Evolutionary conservation across 2,113 vertebrate species (phyloP).

Genomic region (Scophthalmus maximus): DNA sequence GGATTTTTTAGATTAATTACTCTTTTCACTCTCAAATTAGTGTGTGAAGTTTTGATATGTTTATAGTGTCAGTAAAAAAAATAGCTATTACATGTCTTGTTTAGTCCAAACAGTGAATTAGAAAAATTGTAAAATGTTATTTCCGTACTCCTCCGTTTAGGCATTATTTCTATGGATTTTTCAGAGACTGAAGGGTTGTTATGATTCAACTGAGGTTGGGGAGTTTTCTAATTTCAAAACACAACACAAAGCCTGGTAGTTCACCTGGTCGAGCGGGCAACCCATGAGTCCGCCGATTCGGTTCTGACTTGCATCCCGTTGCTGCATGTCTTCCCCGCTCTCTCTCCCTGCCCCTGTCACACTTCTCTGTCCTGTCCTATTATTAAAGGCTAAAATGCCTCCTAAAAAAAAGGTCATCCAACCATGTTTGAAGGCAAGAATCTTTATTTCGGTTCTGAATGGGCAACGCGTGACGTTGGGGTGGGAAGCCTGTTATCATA

Average conservation of each 20-base stretch:
- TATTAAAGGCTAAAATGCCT: too few species aligned
- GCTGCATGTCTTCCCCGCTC: too few species aligned
- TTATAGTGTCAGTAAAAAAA: conserved; percentile 2
- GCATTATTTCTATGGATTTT: conserved; percentile 6
- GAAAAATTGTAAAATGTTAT: too few species aligned
- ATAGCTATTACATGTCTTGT: not conserved
- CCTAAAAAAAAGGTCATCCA: too few species aligned
- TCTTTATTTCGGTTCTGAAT: not conserved
- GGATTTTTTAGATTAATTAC: conserved; percentile 51
- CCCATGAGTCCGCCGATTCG: too few species aligned
- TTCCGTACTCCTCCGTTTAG: not conserved
- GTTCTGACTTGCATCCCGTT: too few species aligned
- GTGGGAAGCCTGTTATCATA: not conserved
- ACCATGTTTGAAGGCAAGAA: not conserved
- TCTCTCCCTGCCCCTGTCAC: too few species aligned
- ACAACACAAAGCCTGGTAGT: too few species aligned
- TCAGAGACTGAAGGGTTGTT: not conserved
- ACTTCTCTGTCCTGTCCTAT: too few species aligned
- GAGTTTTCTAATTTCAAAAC: not conserved
- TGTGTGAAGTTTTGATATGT: conserved; percentile 18
- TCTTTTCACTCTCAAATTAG: conserved; percentile 21
- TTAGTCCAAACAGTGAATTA: not conserved
- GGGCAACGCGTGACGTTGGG: not conserved
- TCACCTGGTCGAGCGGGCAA: too few species aligned
- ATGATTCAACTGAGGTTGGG: conserved; percentile 1